Conservation (phyloP, 2,888 invertebrate genomes). For the Eupithecia abbreviata region DNA sequence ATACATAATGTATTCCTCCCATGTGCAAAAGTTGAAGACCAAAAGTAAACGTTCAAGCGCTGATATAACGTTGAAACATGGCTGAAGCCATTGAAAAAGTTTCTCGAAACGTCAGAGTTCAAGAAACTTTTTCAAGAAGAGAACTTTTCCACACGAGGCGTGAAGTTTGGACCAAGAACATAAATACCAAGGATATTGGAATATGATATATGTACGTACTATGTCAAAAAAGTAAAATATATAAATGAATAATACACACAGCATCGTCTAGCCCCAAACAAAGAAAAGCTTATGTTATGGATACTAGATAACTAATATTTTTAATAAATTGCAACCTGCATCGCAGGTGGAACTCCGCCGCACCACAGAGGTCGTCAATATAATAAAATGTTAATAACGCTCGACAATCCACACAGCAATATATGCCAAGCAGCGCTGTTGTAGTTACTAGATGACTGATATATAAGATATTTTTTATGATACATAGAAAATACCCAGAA, state of each 20-base stretch:
- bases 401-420: no score
- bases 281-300: neutral
- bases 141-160: conserved; percentile 3
- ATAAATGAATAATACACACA: neutral
- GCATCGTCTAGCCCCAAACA: neutral
- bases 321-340: neutral
- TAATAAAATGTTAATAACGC: neutral
- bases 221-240: neutral
- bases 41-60: conserved; percentile 3
- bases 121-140: neutral
- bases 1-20: neutral
- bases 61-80: neutral
- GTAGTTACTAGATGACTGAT: no score
- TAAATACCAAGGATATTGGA: neutral
- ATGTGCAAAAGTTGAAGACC: neutral
- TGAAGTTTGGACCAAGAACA: neutral
- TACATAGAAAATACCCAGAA: no score
- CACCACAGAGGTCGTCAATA: neutral
- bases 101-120: conserved; percentile 8
- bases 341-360: neutral
- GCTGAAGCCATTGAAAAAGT: conserved; percentile 14
- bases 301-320: neutral
- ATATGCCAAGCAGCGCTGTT: no score
- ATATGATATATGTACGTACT: neutral
- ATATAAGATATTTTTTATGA: no score